A percentile compares a stretch with the other conserved stretches of the same genome.
Evolutionary conservation across 2,888 invertebrate species (phyloP).

Genomic region (Mesorhabditis spiculigera): DNA sequence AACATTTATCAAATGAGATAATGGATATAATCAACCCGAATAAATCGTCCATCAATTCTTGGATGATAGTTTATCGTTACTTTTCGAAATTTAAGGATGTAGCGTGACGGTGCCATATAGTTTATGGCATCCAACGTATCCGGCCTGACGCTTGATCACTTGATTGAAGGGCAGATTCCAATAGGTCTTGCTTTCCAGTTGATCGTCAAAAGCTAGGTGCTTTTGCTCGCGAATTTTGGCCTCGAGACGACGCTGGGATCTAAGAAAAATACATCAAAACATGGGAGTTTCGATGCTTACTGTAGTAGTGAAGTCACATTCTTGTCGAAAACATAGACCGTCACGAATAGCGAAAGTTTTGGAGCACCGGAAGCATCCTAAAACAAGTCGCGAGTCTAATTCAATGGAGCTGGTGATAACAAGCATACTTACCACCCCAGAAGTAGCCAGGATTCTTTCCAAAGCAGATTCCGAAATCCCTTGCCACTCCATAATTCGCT

Average conservation of each 20-base stretch:
- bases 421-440: slow-evolving; percentile 19
- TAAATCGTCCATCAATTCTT: background rate
- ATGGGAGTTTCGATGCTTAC: slow-evolving; percentile 13
- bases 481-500: slow-evolving; percentile 37
- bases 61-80: background rate
- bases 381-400: background rate
- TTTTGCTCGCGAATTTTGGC: slow-evolving; percentile 24
- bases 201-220: slow-evolving; percentile 23
- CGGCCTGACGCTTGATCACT: slow-evolving; percentile 32
- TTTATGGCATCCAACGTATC: slow-evolving; percentile 38
- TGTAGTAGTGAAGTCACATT: slow-evolving; percentile 33
- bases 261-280: slow-evolving; percentile 10
- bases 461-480: slow-evolving; percentile 35
- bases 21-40: too few species aligned
- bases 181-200: slow-evolving; percentile 31
- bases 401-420: background rate
- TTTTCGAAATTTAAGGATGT: background rate
- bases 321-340: slow-evolving; percentile 52
- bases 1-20: too few species aligned
- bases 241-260: slow-evolving; percentile 37
- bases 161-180: slow-evolving; percentile 43
- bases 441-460: slow-evolving; percentile 33
- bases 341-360: slow-evolving; percentile 36
- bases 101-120: slow-evolving; percentile 37
- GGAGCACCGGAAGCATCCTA: slow-evolving; percentile 34